Evolutionary conservation across 1,140 invertebrate species (phyloP).

Genomic region (Rhizoglyphus robini): DNA sequence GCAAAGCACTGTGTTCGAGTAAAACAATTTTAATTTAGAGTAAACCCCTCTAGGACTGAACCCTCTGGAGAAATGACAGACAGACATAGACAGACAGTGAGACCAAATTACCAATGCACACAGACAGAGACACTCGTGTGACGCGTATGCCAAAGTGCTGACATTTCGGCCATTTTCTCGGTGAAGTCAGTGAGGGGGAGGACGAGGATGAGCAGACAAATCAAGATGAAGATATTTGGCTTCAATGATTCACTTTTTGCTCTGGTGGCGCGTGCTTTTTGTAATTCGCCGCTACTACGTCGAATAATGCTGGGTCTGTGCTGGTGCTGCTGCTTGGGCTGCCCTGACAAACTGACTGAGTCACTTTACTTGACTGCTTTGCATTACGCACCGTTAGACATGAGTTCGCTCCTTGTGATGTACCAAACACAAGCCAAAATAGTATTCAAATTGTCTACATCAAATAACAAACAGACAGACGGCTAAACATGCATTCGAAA

Average conservation of each 20-base stretch:
- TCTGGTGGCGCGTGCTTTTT: background rate
- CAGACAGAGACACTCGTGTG: background rate
- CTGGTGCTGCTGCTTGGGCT: background rate
- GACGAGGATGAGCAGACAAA: background rate
- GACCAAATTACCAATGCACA: background rate
- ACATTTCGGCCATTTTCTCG: too few species aligned
- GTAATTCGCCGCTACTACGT: too few species aligned
- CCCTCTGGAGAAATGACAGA: too few species aligned
- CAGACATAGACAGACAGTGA: too few species aligned
- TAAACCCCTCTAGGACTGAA: too few species aligned
- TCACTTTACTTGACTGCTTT: background rate
- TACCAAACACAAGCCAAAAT: background rate
- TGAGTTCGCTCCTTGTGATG: background rate
- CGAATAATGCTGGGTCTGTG: background rate
- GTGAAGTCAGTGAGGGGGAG: too few species aligned
- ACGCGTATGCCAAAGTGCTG: too few species aligned
- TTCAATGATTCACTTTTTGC: background rate
- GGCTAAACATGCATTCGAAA: too few species aligned
- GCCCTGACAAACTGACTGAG: background rate
- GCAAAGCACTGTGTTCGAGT: too few species aligned
- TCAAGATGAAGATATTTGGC: background rate
- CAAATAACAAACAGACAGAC: too few species aligned
- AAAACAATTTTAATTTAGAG: too few species aligned
- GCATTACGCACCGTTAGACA: background rate
- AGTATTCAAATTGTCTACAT: background rate